phyloP scores from a whole-genome alignment of 2,113 vertebrate species.

The Numenius arquata region DNA sequence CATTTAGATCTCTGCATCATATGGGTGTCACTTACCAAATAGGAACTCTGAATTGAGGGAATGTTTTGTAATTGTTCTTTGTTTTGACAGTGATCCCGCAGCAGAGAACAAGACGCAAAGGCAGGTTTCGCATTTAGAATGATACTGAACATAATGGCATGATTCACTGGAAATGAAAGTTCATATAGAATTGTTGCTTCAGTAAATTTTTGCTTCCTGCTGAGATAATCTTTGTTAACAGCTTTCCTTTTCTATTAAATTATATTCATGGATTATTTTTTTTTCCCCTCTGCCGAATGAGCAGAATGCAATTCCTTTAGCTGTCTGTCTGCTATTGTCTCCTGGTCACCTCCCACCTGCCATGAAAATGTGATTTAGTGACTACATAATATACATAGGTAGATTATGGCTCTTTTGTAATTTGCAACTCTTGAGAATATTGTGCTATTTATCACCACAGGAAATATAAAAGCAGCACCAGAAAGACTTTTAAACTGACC shows the following conservation, averaged over 20 bases:
- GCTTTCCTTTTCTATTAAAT: conserved; percentile 6
- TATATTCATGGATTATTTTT: neutral
- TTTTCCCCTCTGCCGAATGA: neutral
- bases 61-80: conserved; percentile 27
- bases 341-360: neutral
- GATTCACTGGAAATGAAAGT: conserved; percentile 45
- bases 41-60: neutral
- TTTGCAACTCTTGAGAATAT: neutral
- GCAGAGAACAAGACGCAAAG: neutral
- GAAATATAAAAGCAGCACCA: neutral
- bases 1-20: neutral
- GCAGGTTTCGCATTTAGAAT: neutral
- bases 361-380: neutral
- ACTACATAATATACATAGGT: neutral
- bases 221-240: conserved; percentile 19
- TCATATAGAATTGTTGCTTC: neutral
- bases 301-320: neutral
- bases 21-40: neutral
- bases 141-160: neutral
- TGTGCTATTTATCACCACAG: neutral
- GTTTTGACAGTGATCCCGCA: neutral
- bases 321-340: neutral
- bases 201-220: conserved; percentile 5
- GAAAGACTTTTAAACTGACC: neutral
- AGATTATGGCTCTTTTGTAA: neutral